Evolutionary conservation across 1,140 invertebrate genomes (phyloP).

Genomic region (Periplaneta americana): DNA sequence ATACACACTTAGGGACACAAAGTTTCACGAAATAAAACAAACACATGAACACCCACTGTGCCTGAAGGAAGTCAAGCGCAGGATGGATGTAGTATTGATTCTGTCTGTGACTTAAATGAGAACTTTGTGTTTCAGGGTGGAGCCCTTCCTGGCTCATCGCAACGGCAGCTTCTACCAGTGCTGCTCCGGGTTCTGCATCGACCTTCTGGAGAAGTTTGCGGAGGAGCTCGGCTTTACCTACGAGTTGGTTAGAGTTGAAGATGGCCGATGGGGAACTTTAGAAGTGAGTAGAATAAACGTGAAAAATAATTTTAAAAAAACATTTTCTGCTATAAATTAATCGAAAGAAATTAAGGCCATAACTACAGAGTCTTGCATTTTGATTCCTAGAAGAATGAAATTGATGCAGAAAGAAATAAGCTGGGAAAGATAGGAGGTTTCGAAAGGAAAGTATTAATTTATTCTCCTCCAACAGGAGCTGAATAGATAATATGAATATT

Average conservation of each 20-base stretch:
- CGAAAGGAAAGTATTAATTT: no score
- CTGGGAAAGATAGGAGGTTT: no score
- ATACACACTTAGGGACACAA: no score
- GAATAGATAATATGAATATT: no score
- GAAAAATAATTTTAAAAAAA: no score
- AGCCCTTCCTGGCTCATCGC: conserved; percentile 9
- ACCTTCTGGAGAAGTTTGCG: conserved; percentile 45
- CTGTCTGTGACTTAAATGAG: not conserved
- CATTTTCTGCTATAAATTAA: no score
- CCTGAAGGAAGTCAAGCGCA: not conserved
- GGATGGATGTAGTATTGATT: not conserved
- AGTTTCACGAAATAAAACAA: no score
- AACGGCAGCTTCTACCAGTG: conserved; percentile 42
- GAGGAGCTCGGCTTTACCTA: conserved; percentile 54
- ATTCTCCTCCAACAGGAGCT: no score
- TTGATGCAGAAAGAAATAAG: no score
- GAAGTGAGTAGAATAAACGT: conserved; percentile 14
- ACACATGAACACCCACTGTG: not conserved
- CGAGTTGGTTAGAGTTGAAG: conserved; percentile 51
- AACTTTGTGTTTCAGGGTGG: not conserved
- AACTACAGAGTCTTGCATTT: no score
- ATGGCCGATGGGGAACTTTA: conserved; percentile 49
- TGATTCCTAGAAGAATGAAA: no score
- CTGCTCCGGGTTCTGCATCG: conserved; percentile 60
- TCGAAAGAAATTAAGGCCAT: no score